Evolutionary conservation across 1,140 invertebrate species (phyloP).

Genomic region (Sarcophaga bullata): DNA sequence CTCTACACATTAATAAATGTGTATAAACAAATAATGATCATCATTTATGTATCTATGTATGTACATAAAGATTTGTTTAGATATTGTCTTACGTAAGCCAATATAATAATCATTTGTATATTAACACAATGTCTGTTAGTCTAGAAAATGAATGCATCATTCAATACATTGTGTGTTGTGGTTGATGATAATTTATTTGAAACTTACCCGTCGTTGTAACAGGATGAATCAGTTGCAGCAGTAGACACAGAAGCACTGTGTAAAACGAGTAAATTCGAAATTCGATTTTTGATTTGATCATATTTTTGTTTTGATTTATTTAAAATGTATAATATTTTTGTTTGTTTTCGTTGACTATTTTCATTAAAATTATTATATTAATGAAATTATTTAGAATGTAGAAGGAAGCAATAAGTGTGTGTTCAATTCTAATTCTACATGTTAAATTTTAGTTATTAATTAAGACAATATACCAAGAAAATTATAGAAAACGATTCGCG

Average conservation of each 20-base stretch:
- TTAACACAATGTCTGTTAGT: too few species aligned
- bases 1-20: too few species aligned
- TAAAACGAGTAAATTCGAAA: not conserved
- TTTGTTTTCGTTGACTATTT: too few species aligned
- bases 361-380: too few species aligned
- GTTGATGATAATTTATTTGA: conserved; percentile 1
- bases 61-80: too few species aligned
- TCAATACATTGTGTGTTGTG: conserved; percentile 1
- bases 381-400: too few species aligned
- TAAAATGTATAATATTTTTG: not conserved
- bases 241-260: not conserved
- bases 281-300: not conserved
- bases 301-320: not conserved
- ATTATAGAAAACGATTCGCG: not conserved
- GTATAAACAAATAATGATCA: too few species aligned
- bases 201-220: conserved; percentile 23
- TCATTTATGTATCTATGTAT: too few species aligned
- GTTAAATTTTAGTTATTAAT: not conserved
- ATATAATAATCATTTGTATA: too few species aligned
- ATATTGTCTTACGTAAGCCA: too few species aligned
- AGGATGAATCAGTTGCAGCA: not conserved
- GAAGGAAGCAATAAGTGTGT: too few species aligned
- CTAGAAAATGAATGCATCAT: not conserved
- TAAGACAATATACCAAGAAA: not conserved
- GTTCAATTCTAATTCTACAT: not conserved